Base-by-base conservation (phyloP, 2,113 vertebrate genomes). In the Myocastor coypus region DNA sequence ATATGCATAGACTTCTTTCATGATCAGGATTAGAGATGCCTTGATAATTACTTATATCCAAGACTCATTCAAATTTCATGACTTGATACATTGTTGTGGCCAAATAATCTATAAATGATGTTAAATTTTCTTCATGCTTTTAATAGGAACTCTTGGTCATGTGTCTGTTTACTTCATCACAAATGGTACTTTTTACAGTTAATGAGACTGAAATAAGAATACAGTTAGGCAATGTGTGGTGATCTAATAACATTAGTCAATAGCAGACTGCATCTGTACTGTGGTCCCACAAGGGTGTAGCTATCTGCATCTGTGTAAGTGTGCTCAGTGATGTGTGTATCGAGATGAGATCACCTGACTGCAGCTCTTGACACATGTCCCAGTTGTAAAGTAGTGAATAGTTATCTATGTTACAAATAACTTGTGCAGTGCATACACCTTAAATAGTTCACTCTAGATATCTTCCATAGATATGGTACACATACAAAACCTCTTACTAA, bases 201-300 rank as follows among this genome's bases (percentile, higher is more conserved):
- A 32, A 13, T 93, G 34, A 52, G 16, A 50, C 42, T 64, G n/a
- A 94, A 97, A 83, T 91, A 94, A 92, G 55, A 92, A 46, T 89
- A n/a, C 28, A 68, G 30, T 68, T 13, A 78, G 20, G 28, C 17
- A n/a, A 14, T 68, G 42, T 6, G 68, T 26, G n/a, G 9, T 86
- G 64, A 68, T 42, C 24, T 26, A 69, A 7, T 52, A 34, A 66
- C 30, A 50, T 16, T 68, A 86, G 17, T 14, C 61, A 7, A 3
- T 3, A 46, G 2, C 42, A 40, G 50, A 52, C 71, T 66, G 5
- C 57, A 32, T 66, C 3, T 26, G 24, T 40, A 14, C 42, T 8
- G 14, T 32, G 22, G 13, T 40, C 46, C 12, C 61, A 13, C 34
- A 66, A 42, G 20, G 78, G 34, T 30, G 73, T 13, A 46, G 10